A percentile compares a stretch with the other conserved stretches of the same genome.
These are phyloP conservation scores for Muschampia plurimacula DNA, from an alignment of 2,888 invertebrate genomes.

Conservation along the genomic window DNA sequence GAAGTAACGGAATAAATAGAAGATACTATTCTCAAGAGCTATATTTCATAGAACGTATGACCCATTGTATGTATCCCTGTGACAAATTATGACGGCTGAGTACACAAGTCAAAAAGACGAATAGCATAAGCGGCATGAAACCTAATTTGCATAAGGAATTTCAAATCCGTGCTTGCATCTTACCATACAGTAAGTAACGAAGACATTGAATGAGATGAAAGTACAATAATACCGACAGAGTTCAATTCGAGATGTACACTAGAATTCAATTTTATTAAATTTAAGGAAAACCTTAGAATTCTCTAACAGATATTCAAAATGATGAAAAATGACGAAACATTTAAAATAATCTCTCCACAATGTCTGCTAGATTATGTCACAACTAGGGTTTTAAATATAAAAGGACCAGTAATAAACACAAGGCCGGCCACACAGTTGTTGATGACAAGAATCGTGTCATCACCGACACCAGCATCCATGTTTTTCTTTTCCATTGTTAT, in stretches of 20 bases:
- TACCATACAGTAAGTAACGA: not conserved
- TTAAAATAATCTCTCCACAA: not conserved
- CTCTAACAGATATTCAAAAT: not conserved
- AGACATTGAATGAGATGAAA: not conserved
- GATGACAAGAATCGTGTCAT: not conserved
- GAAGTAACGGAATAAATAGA: constrained; percentile 42
- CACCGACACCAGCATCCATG: constrained; percentile 14
- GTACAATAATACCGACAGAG: not conserved
- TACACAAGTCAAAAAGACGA: constrained; percentile 55
- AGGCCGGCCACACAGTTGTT: constrained; percentile 6
- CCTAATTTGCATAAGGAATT: constrained; percentile 48
- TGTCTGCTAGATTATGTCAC: constrained; percentile 5
- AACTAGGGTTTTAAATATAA: constrained; percentile 6
- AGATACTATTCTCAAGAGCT: constrained; percentile 56
- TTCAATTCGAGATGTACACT: too few relatives aligned
- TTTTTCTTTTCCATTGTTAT: constrained; percentile 32
- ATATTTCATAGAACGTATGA: constrained; percentile 66
- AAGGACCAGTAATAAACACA: constrained; percentile 21
- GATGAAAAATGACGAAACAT: not conserved
- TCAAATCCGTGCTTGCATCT: constrained; percentile 1
- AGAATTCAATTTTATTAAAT: too few relatives aligned
- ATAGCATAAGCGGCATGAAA: constrained; percentile 53
- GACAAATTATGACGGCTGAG: constrained; percentile 64
- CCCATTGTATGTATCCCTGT: constrained; percentile 67
- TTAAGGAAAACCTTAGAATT: not conserved